These are phyloP conservation scores for Premnoplex brunnescens DNA, from an alignment of 2,797 vertebrate genomes.

Conservation along the genomic window DNA sequence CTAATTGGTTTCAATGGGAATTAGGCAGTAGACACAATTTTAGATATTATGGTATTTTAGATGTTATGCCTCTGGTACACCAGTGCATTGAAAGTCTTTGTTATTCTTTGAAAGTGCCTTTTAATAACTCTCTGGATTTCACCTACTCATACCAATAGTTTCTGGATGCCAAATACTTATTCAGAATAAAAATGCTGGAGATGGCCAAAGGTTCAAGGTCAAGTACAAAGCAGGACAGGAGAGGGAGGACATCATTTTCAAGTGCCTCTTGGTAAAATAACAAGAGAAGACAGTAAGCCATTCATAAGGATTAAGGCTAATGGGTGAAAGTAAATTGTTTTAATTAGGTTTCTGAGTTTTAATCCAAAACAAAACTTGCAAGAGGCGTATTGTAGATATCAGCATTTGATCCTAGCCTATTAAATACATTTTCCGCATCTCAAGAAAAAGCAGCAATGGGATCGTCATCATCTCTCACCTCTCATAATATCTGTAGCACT, in stretches of 20 bases:
- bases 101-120: background rate
- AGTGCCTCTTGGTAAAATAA: constrained; percentile 71
- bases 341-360: constrained; percentile 73
- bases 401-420: constrained; percentile 47
- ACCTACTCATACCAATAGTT: constrained; percentile 5
- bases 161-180: background rate
- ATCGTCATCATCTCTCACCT: constrained; percentile 63
- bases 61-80: background rate
- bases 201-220: constrained; percentile 59
- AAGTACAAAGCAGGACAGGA: constrained; percentile 68
- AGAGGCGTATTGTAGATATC: constrained; percentile 56
- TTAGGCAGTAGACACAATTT: background rate
- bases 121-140: background rate
- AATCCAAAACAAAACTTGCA: constrained; percentile 69
- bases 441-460: constrained; percentile 42
- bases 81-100: background rate
- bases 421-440: constrained; percentile 53
- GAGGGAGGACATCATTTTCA: constrained; percentile 66
- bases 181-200: constrained; percentile 48
- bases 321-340: constrained; percentile 72
- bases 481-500: constrained; percentile 67
- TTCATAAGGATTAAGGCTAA: constrained; percentile 72
- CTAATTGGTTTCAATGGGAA: background rate
- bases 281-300: constrained; percentile 63
- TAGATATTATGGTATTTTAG: background rate